These are phyloP conservation scores for Ormyrus thymus DNA, from an alignment of 2,888 invertebrate genomes.

Conservation along the genomic window DNA sequence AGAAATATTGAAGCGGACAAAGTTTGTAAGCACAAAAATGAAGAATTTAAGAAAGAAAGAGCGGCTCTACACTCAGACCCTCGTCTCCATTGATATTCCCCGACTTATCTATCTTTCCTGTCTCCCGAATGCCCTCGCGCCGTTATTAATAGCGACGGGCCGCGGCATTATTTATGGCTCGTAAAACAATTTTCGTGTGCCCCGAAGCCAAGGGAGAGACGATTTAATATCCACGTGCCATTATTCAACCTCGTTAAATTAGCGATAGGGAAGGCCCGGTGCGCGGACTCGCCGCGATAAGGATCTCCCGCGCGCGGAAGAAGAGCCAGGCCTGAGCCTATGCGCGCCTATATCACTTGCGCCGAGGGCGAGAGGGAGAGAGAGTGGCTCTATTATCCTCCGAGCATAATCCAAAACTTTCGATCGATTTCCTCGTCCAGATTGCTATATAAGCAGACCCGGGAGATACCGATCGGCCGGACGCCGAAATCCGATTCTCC, in stretches of 20 bases:
- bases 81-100: neutral
- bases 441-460: neutral
- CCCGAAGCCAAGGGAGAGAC: neutral
- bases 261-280: slow-evolving; percentile 4
- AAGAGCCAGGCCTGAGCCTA: too few species aligned
- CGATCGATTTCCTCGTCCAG: slow-evolving; percentile 18
- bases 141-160: slow-evolving; percentile 17
- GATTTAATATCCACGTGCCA: slow-evolving; percentile 36
- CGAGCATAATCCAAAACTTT: slow-evolving; percentile 17
- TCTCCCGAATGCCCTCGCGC: neutral
- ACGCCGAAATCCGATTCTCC: slow-evolving; percentile 10
- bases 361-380: neutral
- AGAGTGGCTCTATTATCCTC: slow-evolving; percentile 19
- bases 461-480: slow-evolving; percentile 24
- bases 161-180: slow-evolving; percentile 39
- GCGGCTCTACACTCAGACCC: neutral
- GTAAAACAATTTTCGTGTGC: slow-evolving; percentile 43
- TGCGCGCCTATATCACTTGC: too few species aligned
- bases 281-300: neutral
- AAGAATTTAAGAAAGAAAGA: slow-evolving; percentile 7
- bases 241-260: slow-evolving; percentile 33
- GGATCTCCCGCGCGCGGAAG: neutral
- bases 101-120: too few species aligned
- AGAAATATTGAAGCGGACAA: slow-evolving; percentile 38
- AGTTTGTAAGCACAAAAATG: slow-evolving; percentile 32